Percentiles rank a stretch among this genome's conserved stretches.
phyloP scores from a whole-genome alignment of 2,113 vertebrate species.

The Varanus salvator region DNA sequence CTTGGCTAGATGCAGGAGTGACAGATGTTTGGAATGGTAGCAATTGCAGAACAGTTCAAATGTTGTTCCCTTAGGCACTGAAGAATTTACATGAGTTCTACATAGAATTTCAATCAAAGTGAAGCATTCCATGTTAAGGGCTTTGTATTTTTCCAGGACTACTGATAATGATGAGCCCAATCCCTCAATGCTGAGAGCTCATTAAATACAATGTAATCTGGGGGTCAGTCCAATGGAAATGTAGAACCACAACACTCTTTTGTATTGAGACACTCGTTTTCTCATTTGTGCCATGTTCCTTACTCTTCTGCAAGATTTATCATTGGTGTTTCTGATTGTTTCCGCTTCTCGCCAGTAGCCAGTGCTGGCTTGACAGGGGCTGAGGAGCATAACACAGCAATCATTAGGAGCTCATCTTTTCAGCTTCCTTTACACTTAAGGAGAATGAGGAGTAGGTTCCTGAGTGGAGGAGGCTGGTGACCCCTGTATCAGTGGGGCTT shows the following conservation, averaged over 20 bases:
- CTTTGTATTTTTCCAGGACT: neutral
- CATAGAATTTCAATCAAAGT: conserved; percentile 34
- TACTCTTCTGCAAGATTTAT: neutral
- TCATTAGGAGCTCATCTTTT: neutral
- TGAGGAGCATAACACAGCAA: neutral
- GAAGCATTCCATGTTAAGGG: conserved; percentile 3
- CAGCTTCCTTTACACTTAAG: neutral
- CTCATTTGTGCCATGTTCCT: neutral
- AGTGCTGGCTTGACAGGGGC: neutral
- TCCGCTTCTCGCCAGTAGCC: neutral
- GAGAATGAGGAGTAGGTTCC: too few relatives aligned
- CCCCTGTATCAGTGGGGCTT: too few relatives aligned
- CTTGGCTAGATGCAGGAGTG: conserved; percentile 10
- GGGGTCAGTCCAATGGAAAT: neutral
- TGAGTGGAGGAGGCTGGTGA: too few relatives aligned
- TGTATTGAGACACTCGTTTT: neutral
- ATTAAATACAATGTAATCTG: conserved; percentile 36
- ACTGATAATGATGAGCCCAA: neutral
- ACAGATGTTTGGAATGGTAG: conserved; percentile 9
- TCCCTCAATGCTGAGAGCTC: conserved; percentile 24
- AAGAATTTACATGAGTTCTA: conserved; percentile 21
- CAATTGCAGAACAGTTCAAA: conserved; percentile 17
- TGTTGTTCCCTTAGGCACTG: neutral
- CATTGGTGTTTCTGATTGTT: neutral
- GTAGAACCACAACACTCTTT: neutral